Base-by-base conservation (phyloP, 2,888 invertebrate species). In the Andrena minutula region DNA sequence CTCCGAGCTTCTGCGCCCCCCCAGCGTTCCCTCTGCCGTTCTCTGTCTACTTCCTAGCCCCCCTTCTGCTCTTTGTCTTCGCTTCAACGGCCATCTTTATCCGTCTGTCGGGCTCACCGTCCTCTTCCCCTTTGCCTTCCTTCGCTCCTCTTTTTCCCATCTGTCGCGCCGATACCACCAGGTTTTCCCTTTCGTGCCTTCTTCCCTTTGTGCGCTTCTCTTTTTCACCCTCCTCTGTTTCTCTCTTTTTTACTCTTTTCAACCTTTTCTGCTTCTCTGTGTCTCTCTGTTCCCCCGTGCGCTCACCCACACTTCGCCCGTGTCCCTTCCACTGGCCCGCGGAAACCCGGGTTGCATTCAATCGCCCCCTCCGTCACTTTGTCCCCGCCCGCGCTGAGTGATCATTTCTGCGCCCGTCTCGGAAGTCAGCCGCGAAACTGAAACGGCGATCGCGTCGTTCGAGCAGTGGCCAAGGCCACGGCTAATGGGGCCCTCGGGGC, bases 291-390 rank as follows among this genome's bases (percentile, higher is more conserved):
- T 20, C 20, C 51, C 8, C 20, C 51, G 51, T 20, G 8, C 8
- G 32, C 2, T 7, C 60, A n/a, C n/a, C 23, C 56, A 41, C 41
- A 41, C 41, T 41, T 58, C 26, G 41, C 47, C 20, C 51, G 28
- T 20, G 32, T 71, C 58, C 53, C 30, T n/a, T n/a, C 49, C 41
- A 26, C 26, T n/a, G 41, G 30, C 16, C 51, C 51, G 20, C 51
- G 0, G 51, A 2, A 20, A 7, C 56, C n/a, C 16, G 10, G 49
- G 58, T 65, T 53, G 41, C 51, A 61, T 70, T 70, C 70, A 47
- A 79, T 70, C 80, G 65, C 60, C n/a, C 61, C 61, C 41, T 8
- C 60, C 32, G 65, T 75, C 76, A 60, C 77, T 77, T 77, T 77
- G 65, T 75, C 66, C 53, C 8, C 26, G 65, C 10, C n/a, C 7